Evolutionary conservation across 2,888 invertebrate species (phyloP).

Genomic region (Germaria angustata): DNA sequence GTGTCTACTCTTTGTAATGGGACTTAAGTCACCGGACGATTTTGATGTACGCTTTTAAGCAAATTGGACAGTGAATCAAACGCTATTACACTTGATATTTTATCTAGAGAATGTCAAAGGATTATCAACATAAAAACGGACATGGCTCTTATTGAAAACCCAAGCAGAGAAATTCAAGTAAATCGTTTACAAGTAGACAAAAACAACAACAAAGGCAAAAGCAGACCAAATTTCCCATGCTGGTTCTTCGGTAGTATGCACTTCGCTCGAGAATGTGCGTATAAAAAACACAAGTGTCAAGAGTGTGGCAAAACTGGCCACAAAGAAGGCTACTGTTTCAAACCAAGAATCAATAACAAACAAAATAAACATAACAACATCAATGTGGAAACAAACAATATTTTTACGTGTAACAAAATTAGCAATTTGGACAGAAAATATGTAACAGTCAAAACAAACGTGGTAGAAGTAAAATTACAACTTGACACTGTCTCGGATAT

Average conservation of each 20-base stretch:
- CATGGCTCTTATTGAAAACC: conserved; percentile 58
- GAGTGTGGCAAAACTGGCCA: conserved; percentile 45
- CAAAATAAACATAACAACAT: too few relatives aligned
- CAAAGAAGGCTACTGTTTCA: too few relatives aligned
- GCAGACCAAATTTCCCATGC: conserved; percentile 55
- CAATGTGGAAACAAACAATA: too few relatives aligned
- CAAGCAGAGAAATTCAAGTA: conserved; percentile 20
- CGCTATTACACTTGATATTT: too few relatives aligned
- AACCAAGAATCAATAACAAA: too few relatives aligned
- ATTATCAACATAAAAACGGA: conserved; percentile 62
- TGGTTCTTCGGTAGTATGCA: conserved; percentile 66
- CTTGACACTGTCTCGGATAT: conserved; percentile 59
- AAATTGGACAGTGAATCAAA: conserved; percentile 59
- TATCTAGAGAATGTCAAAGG: too few relatives aligned
- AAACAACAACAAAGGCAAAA: conserved; percentile 17
- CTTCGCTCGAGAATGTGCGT: conserved; percentile 48
- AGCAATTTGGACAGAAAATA: too few relatives aligned
- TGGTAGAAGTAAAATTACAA: conserved; percentile 24
- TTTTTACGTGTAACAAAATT: not conserved
- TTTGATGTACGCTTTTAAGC: too few relatives aligned
- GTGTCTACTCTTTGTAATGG: conserved; percentile 66
- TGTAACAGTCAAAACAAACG: conserved; percentile 60
- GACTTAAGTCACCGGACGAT: conserved; percentile 64
- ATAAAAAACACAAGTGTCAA: conserved; percentile 58
- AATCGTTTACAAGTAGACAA: conserved; percentile 7